These are phyloP conservation scores for Drosophila mettleri DNA, from an alignment of 2,888 invertebrate species.

Conservation along the genomic window DNA sequence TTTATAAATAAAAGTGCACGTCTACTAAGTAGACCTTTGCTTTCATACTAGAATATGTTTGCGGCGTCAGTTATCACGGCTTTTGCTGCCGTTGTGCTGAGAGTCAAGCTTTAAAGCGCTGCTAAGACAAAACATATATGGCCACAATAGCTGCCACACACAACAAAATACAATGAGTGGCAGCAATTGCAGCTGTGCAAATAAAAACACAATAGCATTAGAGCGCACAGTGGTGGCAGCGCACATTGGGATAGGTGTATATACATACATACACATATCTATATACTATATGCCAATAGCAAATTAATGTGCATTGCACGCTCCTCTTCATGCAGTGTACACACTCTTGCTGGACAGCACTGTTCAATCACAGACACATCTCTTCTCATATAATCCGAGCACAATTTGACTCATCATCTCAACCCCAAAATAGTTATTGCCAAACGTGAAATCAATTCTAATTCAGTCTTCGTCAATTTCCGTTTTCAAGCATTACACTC, in stretches of 20 bases:
- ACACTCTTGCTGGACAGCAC: slow-evolving; percentile 24
- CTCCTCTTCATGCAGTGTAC: not conserved
- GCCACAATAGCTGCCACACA: slow-evolving; percentile 24
- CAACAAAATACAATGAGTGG: slow-evolving; percentile 13
- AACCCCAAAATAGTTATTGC: slow-evolving; percentile 34
- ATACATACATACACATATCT: not conserved
- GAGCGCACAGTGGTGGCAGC: slow-evolving; percentile 45
- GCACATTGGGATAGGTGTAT: slow-evolving; percentile 3
- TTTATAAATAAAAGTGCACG: too few species aligned
- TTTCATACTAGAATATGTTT: slow-evolving; percentile 4
- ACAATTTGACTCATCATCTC: slow-evolving; percentile 27
- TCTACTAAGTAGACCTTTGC: slow-evolving; percentile 12
- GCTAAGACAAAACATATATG: slow-evolving; percentile 32
- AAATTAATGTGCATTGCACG: not conserved
- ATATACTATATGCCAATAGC: not conserved
- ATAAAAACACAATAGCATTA: slow-evolving; percentile 22
- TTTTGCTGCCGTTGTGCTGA: slow-evolving; percentile 38
- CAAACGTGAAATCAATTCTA: slow-evolving; percentile 54
- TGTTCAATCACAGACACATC: slow-evolving; percentile 27
- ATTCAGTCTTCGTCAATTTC: slow-evolving; percentile 70
- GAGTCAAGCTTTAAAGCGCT: slow-evolving; percentile 47
- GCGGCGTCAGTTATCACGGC: slow-evolving; percentile 12
- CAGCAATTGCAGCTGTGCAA: slow-evolving; percentile 25
- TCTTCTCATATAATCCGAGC: slow-evolving; percentile 24
- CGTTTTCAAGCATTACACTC: slow-evolving; percentile 34